These are phyloP conservation scores for Papilio machaon DNA, from an alignment of 1,140 invertebrate genomes.

Conservation along the genomic window DNA sequence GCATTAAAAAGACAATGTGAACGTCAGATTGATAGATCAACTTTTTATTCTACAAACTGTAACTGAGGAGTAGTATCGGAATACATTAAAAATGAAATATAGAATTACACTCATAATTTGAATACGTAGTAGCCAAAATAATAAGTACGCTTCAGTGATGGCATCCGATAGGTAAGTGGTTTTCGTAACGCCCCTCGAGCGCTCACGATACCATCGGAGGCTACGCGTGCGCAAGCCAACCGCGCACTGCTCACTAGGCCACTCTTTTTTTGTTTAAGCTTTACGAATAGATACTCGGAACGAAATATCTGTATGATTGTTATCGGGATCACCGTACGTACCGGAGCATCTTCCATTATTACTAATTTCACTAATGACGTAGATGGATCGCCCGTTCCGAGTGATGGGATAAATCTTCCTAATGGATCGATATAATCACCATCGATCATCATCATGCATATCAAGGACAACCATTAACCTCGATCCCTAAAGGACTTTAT, in stretches of 20 bases:
- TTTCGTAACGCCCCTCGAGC: constrained; percentile 75
- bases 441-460: constrained; percentile 45
- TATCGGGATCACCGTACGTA: constrained; percentile 47
- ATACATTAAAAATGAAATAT: constrained; percentile 42
- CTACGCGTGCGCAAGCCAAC: constrained; percentile 64
- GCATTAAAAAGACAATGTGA: constrained; percentile 20
- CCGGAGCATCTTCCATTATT: constrained; percentile 50
- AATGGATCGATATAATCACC: constrained; percentile 65
- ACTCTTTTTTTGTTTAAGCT: constrained; percentile 50
- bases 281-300: constrained; percentile 52
- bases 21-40: constrained; percentile 22
- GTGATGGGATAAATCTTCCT: constrained; percentile 57
- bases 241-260: constrained; percentile 47
- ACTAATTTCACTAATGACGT: constrained; percentile 47
- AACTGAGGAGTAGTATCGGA: constrained; percentile 4
- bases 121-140: constrained; percentile 70
- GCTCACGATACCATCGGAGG: constrained; percentile 63
- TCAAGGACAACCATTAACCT: constrained; percentile 69
- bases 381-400: constrained; percentile 46
- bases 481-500: constrained; percentile 72
- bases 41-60: constrained; percentile 23
- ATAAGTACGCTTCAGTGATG: constrained; percentile 67
- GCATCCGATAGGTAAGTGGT: constrained; percentile 76
- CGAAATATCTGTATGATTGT: constrained; percentile 59
- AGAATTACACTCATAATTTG: constrained; percentile 54